phyloP scores from a whole-genome alignment of 2,888 invertebrate genomes.

The Melieria omissa region DNA sequence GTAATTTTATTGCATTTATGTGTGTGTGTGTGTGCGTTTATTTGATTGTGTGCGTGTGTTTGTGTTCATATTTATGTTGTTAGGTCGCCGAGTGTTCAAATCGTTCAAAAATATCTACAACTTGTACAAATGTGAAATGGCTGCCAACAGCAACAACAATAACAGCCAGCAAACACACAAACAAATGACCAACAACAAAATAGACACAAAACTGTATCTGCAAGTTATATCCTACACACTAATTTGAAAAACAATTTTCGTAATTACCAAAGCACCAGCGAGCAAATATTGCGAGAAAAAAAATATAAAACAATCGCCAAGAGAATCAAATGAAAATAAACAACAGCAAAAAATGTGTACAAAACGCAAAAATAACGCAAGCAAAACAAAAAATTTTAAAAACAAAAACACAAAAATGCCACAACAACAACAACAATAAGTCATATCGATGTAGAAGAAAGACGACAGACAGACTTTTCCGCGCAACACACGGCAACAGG shows the following conservation, averaged over 20 bases:
- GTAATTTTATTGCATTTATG: background rate
- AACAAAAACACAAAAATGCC: background rate
- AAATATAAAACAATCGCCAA: slow-evolving; percentile 8
- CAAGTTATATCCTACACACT: slow-evolving; percentile 59
- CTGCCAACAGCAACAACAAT: slow-evolving; percentile 3
- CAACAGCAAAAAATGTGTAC: background rate
- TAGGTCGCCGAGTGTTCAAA: slow-evolving; percentile 4
- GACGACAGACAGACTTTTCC: no score
- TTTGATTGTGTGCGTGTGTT: background rate
- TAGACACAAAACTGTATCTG: slow-evolving; percentile 6
- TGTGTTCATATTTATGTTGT: background rate
- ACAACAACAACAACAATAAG: background rate
- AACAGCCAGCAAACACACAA: background rate
- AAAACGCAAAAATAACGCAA: background rate
- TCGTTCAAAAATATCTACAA: background rate
- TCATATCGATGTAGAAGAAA: no score
- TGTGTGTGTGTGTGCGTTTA: background rate
- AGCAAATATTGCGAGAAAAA: slow-evolving; percentile 16
- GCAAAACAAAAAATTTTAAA: slow-evolving; percentile 9
- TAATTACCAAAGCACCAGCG: slow-evolving; percentile 55
- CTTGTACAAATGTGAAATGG: background rate
- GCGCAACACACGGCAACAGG: no score
- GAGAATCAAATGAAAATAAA: background rate
- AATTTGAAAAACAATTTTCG: slow-evolving; percentile 66
- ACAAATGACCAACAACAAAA: background rate